Evolutionary conservation across 1,140 invertebrate genomes (phyloP).

Genomic region (Drosophila sulfurigaster): DNA sequence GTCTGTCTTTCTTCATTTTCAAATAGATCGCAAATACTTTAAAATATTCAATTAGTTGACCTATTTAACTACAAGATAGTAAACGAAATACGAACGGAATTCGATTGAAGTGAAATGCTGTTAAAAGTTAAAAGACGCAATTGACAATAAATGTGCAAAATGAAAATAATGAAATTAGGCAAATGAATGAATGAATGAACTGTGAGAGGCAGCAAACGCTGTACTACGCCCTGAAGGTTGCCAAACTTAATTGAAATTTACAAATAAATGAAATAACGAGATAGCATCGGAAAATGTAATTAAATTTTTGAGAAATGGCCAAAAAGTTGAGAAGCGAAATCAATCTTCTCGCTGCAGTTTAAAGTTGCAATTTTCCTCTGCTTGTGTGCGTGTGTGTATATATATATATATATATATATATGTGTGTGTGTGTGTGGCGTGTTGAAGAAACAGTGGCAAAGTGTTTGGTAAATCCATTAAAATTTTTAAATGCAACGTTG

Average conservation of each 20-base stretch:
- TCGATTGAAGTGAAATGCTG: no score
- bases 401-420: no score
- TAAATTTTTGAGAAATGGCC: neutral
- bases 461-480: constrained; percentile 68
- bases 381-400: no score
- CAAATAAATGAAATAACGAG: constrained; percentile 5
- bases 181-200: neutral
- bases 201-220: neutral
- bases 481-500: constrained; percentile 78
- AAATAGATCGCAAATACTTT: no score
- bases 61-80: no score
- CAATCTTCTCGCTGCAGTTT: neutral
- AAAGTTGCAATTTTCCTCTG: no score
- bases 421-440: neutral
- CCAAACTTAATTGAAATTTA: constrained; percentile 1
- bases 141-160: neutral
- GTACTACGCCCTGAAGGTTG: neutral
- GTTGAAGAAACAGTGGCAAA: constrained; percentile 50
- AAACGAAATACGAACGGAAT: no score
- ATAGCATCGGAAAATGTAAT: constrained; percentile 1
- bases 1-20: no score
- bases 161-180: neutral
- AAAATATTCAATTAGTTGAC: no score
- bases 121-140: no score
- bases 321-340: constrained; percentile 5